Evolutionary conservation across 2,113 vertebrate genomes (phyloP).

Genomic region (Pelobates fuscus): DNA sequence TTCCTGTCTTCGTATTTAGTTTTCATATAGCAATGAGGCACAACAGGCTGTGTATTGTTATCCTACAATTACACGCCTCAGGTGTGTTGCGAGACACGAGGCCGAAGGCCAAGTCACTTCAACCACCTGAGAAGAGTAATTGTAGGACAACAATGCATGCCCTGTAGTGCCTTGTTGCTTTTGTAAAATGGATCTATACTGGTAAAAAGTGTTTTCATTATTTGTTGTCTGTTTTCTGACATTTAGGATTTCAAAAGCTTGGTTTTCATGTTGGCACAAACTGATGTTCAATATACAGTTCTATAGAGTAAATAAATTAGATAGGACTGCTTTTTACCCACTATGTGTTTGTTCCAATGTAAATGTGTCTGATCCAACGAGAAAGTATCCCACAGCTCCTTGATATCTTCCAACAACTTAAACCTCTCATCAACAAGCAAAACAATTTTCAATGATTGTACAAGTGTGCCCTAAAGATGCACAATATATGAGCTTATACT

Average conservation of each 20-base stretch:
- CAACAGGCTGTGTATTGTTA: slow-evolving; percentile 50
- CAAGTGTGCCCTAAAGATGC: no score
- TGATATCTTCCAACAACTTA: background rate
- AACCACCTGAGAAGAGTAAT: slow-evolving; percentile 51
- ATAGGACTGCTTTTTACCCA: slow-evolving; percentile 34
- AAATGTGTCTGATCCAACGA: slow-evolving; percentile 30
- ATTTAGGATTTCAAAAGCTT: slow-evolving; percentile 51
- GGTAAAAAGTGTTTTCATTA: slow-evolving; percentile 48
- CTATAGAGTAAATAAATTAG: slow-evolving; percentile 50
- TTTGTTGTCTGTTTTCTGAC: slow-evolving; percentile 52
- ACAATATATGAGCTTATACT: no score
- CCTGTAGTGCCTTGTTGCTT: slow-evolving; percentile 51
- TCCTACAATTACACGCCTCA: slow-evolving; percentile 49
- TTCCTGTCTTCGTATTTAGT: slow-evolving; percentile 49
- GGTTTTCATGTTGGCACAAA: slow-evolving; percentile 51
- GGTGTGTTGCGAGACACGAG: slow-evolving; percentile 51
- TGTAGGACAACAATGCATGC: slow-evolving; percentile 47
- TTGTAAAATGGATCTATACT: slow-evolving; percentile 52
- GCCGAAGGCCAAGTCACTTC: slow-evolving; percentile 50
- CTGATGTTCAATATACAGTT: slow-evolving; percentile 46
- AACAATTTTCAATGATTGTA: no score
- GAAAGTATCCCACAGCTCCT: slow-evolving; percentile 18
- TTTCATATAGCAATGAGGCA: slow-evolving; percentile 50
- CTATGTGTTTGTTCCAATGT: slow-evolving; percentile 29
- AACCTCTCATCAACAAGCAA: background rate